Base-by-base conservation (phyloP, 2,888 invertebrate genomes). In the Mantis religiosa region DNA sequence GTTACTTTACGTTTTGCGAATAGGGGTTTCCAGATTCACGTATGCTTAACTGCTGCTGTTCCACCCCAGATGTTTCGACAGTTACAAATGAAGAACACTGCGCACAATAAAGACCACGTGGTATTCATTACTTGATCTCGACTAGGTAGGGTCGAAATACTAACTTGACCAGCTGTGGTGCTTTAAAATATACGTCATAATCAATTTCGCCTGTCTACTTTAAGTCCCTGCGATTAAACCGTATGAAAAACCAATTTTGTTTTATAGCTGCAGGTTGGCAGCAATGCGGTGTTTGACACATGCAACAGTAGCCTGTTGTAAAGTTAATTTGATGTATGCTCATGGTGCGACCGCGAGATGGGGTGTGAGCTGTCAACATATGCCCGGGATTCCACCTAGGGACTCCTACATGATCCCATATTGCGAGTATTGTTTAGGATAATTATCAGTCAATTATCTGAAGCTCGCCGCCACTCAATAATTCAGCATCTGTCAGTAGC, bases 391-490 rank as follows among this genome's bases (percentile, higher is more conserved):
- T 71, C 54, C 54, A 71, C 54, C 54, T 71, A 71, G 54, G 54
- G 54, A 71, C 54, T 20, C 25, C 54, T 20, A 6, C 54, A 71
- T 71, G 54, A 71, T 71, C 54, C 54, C 54, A 71, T 71, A 71
- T 71, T 54, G 54, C 54, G 54, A 54, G 54, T 54, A 54, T 54
- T 71, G 54, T 71, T 71, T 71, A 81, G 9, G 15, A 86, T 14
- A 82, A 82, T 82, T 34, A 82, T 34, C 41, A 87, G 30, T 82
- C 87, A 81, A 87, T 87, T 87, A 87, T 82, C 82, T 87, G n/a
- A 25, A 20, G 9, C 87, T 25, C 82, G 54, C 54, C 54, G 54
- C 54, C 54, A 54, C 54, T 71, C 54, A 71, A 71, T 71, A 71
- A 71, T 71, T 71, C 54, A 71, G 54, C 54, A 25, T 71, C 54